phyloP scores from a whole-genome alignment of 2,888 invertebrate genomes.

The Dryomyza anilis region DNA sequence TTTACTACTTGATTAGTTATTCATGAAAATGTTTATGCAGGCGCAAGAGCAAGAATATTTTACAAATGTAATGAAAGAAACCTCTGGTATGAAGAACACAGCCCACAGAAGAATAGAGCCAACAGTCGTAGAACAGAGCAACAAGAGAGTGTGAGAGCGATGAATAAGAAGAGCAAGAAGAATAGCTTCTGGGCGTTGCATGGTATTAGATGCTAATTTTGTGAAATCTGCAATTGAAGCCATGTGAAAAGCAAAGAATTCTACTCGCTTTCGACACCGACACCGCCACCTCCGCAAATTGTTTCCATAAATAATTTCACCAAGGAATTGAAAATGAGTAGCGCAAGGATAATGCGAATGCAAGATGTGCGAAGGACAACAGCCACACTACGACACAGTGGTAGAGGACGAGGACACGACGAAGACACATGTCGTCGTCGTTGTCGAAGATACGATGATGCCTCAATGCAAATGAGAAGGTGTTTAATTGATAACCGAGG shows the following conservation, averaged over 20 bases:
- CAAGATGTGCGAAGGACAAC: background rate
- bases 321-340: conserved; percentile 20
- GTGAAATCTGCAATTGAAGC: conserved; percentile 21
- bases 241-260: conserved; percentile 8
- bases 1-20: conserved; percentile 5
- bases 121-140: background rate
- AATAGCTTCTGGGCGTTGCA: background rate
- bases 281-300: background rate
- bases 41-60: background rate
- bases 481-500: conserved; percentile 26
- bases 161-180: background rate
- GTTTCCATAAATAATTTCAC: conserved; percentile 21
- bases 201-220: conserved; percentile 25
- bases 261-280: background rate
- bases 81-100: background rate
- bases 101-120: background rate
- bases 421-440: background rate
- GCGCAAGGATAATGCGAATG: conserved; percentile 7
- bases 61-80: background rate
- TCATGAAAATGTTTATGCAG: conserved; percentile 4
- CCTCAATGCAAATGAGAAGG: conserved; percentile 13
- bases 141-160: background rate
- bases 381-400: background rate
- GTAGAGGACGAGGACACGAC: background rate
- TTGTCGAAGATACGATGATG: background rate